Evolutionary conservation across 2,113 vertebrate genomes (phyloP).

Genomic region (Rhinolophus sinicus): DNA sequence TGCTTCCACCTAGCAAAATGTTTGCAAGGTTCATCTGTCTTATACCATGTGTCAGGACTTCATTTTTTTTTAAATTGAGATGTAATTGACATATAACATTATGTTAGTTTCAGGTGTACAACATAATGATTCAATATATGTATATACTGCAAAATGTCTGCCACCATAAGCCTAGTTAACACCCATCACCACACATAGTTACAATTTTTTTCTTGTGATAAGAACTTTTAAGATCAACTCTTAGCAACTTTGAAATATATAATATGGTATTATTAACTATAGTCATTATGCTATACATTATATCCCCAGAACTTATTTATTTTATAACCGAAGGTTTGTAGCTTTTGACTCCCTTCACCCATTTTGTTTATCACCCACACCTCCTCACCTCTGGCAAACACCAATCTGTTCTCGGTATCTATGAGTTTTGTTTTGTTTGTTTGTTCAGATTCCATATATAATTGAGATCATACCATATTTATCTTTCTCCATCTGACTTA

Average conservation of each 20-base stretch:
- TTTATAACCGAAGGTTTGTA: background rate
- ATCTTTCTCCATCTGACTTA: background rate
- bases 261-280: background rate
- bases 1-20: background rate
- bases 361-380: background rate
- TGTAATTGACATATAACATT: background rate
- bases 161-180: background rate
- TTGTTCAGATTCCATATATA: background rate
- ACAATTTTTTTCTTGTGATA: background rate
- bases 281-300: background rate
- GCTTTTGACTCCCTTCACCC: background rate
- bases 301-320: background rate
- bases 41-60: background rate
- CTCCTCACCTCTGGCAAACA: background rate
- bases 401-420: background rate
- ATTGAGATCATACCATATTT: fast-evolving
- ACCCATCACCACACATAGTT: background rate
- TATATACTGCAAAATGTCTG: background rate
- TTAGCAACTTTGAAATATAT: background rate
- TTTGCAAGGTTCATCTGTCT: background rate
- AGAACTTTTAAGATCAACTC: background rate
- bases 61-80: background rate
- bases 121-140: background rate
- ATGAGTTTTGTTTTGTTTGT: background rate
- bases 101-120: background rate